Conservation (phyloP, 2,113 vertebrate genomes). For the Madoqua kirkii region DNA sequence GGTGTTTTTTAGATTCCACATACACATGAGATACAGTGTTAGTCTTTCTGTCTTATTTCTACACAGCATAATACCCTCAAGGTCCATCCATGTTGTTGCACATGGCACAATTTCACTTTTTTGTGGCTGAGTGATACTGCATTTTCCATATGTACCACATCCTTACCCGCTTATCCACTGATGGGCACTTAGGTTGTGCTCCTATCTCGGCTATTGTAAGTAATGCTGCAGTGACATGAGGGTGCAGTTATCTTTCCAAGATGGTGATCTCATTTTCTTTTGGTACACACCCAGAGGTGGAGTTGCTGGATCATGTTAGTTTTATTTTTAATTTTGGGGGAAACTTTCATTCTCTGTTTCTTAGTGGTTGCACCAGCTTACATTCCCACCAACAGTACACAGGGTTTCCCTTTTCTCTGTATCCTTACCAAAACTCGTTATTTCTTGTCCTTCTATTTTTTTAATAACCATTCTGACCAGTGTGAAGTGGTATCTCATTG, state of each 20-base stretch:
- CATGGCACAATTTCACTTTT: background rate
- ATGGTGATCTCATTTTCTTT: background rate
- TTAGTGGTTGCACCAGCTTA: background rate
- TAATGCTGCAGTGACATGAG: background rate
- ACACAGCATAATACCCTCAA: background rate
- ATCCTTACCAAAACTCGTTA: background rate
- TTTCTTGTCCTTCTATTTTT: background rate
- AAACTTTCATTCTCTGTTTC: background rate
- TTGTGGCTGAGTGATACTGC: background rate
- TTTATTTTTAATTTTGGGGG: background rate
- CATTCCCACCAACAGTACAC: background rate
- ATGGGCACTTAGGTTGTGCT: background rate
- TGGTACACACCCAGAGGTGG: background rate
- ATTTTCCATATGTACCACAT: background rate
- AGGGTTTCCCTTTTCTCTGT: background rate
- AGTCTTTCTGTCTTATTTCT: background rate
- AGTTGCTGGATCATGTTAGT: background rate
- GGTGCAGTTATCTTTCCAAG: background rate
- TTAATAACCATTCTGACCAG: background rate
- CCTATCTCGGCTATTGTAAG: background rate
- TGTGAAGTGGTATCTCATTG: background rate
- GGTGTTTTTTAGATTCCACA: background rate
- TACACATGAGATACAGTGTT: background rate
- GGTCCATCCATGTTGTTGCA: background rate
- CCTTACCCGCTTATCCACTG: too few species aligned